Evolutionary conservation across 2,888 invertebrate species (phyloP), one percentile per base, ranked within the genome.

Genomic region (Timema cristinae): DNA sequence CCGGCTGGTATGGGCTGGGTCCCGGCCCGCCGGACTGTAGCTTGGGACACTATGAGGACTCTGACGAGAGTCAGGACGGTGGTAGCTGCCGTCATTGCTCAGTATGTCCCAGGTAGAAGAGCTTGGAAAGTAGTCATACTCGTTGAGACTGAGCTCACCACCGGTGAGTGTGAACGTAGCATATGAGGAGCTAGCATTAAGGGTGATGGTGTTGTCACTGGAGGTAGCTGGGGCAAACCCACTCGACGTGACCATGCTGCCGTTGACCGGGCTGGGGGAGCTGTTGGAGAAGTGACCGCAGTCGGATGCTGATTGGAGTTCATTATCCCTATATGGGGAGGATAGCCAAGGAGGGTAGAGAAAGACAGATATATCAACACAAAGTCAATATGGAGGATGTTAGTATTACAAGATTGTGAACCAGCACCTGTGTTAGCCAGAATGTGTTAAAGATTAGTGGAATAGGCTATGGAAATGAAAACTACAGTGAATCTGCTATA

Each of bases 51-150:
- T 84, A 50, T 88, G 87, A 67, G 85, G 83, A 16, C 61, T 89
- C 76, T 89, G 86, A 75, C 90, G 83, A 63, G 90, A 90, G 77
- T 88, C 89, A 48, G 90, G 88, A 74, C 89, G 79, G 32, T 48
- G 32, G 73, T 81, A 59, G 66, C 73, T 74, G 51, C 75, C 70
- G 49, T 74, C 75, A 7, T 69, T 68, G 54, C 76, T 78, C 10
- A 74, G 73, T 66, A 77, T 73, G 47, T 77, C 89, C 84, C 88
- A 92, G 72, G 90, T 87, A 78, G 88, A 86, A 79, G 86, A 85
- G 32, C 32, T 32, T 76, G 88, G 86, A 79, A 86, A 86, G 75
- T 89, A 85, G 77, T 90, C 91, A 78, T 90, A 87, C 78, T 90
- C 90, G 81, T 75, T 76, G 69, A 77, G 75, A 72, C 73, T 77